Evolutionary conservation across 1,140 invertebrate species (phyloP).

Genomic region (Cecropterus lyciades): DNA sequence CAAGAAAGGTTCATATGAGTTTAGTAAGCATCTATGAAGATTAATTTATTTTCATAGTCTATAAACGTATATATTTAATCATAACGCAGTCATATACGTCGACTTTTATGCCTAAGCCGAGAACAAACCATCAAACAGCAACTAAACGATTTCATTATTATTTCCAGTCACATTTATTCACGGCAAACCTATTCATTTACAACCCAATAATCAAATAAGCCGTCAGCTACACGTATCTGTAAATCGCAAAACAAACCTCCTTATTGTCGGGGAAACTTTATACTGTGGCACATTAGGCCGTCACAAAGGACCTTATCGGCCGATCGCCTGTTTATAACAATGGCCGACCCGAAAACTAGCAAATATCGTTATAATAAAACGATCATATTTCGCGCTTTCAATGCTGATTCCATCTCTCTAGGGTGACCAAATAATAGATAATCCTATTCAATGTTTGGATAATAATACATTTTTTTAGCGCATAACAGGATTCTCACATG

Average conservation of each 20-base stretch:
- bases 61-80: too few species aligned
- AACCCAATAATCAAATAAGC: slow-evolving; percentile 41
- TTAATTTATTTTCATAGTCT: too few species aligned
- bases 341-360: slow-evolving; percentile 57
- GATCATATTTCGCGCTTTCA: slow-evolving; percentile 64
- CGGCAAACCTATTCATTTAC: slow-evolving; percentile 13
- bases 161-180: slow-evolving; percentile 3
- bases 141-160: slow-evolving; percentile 9
- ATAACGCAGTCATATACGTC: too few species aligned
- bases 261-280: slow-evolving; percentile 50
- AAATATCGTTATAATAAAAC: slow-evolving; percentile 78
- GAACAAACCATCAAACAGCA: neutral
- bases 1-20: too few species aligned
- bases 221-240: slow-evolving; percentile 51
- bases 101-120: too few species aligned
- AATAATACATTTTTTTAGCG: slow-evolving; percentile 50
- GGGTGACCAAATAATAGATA: slow-evolving; percentile 67
- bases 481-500: slow-evolving; percentile 46
- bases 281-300: slow-evolving; percentile 47
- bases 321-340: slow-evolving; percentile 53
- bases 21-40: too few species aligned
- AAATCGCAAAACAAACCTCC: slow-evolving; percentile 56
- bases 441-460: slow-evolving; percentile 57
- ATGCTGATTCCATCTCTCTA: slow-evolving; percentile 58
- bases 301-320: slow-evolving; percentile 62